Evolutionary conservation across 2,888 invertebrate species (phyloP).

Genomic region (Brenthis daphne): DNA sequence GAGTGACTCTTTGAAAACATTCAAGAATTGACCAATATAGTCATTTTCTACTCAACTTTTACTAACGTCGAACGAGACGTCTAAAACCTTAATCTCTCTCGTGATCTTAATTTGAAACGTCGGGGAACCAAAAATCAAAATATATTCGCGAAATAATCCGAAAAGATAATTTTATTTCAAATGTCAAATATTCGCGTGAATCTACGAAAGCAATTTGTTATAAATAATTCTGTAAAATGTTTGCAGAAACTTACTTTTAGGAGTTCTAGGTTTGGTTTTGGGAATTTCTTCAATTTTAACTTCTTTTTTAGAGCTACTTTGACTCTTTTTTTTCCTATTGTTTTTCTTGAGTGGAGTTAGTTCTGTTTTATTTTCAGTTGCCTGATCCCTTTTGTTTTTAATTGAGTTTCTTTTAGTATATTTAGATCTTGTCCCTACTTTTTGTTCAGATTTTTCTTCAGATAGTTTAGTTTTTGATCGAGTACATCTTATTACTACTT

Average conservation of each 20-base stretch:
- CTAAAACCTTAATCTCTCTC: too few species aligned
- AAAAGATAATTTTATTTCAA: too few species aligned
- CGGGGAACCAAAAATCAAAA: too few species aligned
- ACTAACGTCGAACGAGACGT: too few species aligned
- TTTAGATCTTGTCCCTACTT: conserved; percentile 20
- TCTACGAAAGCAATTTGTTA: too few species aligned
- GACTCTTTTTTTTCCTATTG: conserved; percentile 47
- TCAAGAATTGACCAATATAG: too few species aligned
- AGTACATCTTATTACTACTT: conserved; percentile 48
- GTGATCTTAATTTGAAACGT: too few species aligned
- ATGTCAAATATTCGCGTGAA: too few species aligned
- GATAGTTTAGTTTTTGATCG: conserved; percentile 48
- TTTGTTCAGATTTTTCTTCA: conserved; percentile 21
- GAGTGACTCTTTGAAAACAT: too few species aligned
- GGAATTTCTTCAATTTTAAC: conserved; percentile 46
- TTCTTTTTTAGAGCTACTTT: conserved; percentile 48
- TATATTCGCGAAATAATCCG: too few species aligned
- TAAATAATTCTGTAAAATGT: conserved; percentile 1
- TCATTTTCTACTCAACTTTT: too few species aligned
- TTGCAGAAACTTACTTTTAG: conserved; percentile 49
- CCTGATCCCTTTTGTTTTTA: background rate
- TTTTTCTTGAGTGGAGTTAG: conserved; percentile 40
- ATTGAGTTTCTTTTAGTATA: conserved; percentile 17
- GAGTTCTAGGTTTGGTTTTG: conserved; percentile 39
- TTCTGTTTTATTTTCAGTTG: background rate